Conservation (phyloP, 2,888 invertebrate species). For the Agonopterix heracliana region DNA sequence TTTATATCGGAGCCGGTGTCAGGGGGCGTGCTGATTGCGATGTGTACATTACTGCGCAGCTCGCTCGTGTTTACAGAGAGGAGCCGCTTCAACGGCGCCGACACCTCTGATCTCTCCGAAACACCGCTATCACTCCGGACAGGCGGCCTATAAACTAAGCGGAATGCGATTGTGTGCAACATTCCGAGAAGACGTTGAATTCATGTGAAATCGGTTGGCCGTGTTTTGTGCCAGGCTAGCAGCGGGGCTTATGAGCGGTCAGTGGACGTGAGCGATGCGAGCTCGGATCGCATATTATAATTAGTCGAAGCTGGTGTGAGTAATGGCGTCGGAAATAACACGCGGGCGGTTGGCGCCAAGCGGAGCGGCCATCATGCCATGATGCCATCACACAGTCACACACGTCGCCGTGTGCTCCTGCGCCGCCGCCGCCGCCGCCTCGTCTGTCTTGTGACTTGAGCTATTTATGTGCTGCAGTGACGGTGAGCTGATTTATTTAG, state of each 20-base stretch:
- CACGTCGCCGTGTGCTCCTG: slow-evolving; percentile 15
- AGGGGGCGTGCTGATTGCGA: slow-evolving; percentile 58
- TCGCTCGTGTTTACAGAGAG: slow-evolving; percentile 43
- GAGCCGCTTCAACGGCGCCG: slow-evolving; percentile 44
- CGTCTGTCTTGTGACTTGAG: slow-evolving; percentile 67
- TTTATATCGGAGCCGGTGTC: slow-evolving; percentile 45
- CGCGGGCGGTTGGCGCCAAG: slow-evolving; percentile 68
- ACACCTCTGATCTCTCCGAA: slow-evolving; percentile 57
- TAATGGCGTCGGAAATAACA: slow-evolving; percentile 74
- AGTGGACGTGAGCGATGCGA: slow-evolving; percentile 48
- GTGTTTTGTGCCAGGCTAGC: not conserved
- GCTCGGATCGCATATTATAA: slow-evolving; percentile 63
- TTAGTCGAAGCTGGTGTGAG: slow-evolving; percentile 70
- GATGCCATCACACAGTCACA: slow-evolving; percentile 9
- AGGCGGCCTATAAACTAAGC: not conserved
- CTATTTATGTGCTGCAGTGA: slow-evolving; percentile 50
- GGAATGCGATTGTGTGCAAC: slow-evolving; percentile 9
- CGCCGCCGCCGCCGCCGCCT: slow-evolving; percentile 35
- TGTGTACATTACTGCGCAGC: slow-evolving; percentile 29
- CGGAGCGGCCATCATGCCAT: slow-evolving; percentile 6
- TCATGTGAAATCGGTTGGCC: slow-evolving; percentile 4
- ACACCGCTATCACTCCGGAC: slow-evolving; percentile 7
- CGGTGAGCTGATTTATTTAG: slow-evolving; percentile 48
- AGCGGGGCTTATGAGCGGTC: slow-evolving; percentile 41
- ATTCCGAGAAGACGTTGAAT: slow-evolving; percentile 11